These are phyloP conservation scores for Acanthosepion esculentum DNA, from an alignment of 2,888 invertebrate genomes.

Conservation along the genomic window DNA sequence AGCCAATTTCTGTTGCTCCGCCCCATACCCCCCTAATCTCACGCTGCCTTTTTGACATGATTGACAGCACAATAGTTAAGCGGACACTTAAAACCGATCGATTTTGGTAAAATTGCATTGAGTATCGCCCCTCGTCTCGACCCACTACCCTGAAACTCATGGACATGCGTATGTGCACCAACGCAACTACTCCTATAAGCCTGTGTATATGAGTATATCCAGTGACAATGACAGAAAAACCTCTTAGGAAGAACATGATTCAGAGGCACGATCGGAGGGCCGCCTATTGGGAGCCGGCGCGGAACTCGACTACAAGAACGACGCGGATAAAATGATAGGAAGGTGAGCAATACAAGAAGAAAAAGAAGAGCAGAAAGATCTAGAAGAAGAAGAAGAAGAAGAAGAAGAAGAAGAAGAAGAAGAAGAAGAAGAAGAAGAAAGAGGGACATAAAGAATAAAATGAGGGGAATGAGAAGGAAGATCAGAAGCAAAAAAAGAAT, in stretches of 20 bases:
- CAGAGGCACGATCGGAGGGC: constrained; percentile 9
- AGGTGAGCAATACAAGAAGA: neutral
- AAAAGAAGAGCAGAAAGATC: neutral
- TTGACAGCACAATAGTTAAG: constrained; percentile 33
- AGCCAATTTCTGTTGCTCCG: neutral
- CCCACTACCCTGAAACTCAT: neutral
- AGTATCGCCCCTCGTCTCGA: neutral
- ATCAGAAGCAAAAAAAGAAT: neutral
- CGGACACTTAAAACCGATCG: constrained; percentile 33
- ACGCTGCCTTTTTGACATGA: neutral
- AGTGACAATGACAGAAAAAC: neutral
- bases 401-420: neutral
- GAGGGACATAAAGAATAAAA: neutral
- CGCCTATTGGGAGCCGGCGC: neutral
- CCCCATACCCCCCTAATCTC: neutral
- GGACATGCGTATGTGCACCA: neutral
- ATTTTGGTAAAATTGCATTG: constrained; percentile 21
- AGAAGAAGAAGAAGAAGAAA: neutral
- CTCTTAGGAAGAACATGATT: neutral
- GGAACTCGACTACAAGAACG: neutral
- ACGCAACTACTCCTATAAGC: neutral
- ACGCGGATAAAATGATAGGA: neutral
- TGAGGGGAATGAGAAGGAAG: neutral
- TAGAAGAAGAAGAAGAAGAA: neutral
- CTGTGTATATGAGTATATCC: neutral